Base-by-base conservation (phyloP, 2,888 invertebrate species). In the Drosophila rubida region DNA sequence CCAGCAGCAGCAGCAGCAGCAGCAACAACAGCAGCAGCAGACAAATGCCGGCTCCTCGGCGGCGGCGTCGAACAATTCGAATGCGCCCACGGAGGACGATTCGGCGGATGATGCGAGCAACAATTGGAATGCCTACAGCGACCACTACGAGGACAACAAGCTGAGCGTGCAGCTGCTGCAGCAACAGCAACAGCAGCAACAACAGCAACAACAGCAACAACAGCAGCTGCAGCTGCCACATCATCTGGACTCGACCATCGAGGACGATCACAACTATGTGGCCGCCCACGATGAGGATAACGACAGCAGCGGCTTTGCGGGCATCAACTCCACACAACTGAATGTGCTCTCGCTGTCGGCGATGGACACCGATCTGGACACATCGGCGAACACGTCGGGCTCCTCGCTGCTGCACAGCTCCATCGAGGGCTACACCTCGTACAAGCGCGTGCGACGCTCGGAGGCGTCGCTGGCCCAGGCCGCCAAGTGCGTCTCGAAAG, bases 401-500 rank as follows among this genome's bases (percentile, higher is more conserved):
- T 55, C 61, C 0, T 68, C 78, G n/a, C 25, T 87, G 3, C 45
- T 90, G 67, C 77, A 83, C 44, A 89, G 58, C 42, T 72, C 82
- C 6, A 78, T 82, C 41, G 81, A 82, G 65, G 87, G 81, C 1
- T 82, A 84, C 4, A 82, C 87, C 3, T 89, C 91, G n/a, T 87
- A 90, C 13, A 91, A 91, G 66, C 91, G 95, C 30, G 95, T 95
- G 78, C 93, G 96, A 0, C 94, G 96, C 78, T 95, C 96, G 27
- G 96, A 96, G 90, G 95, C 94, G 46, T 95, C 95, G 80, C 90
- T 96, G 51, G 94, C 95, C n/a, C 94, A 96, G 89, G 96, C 96
- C 0, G 96, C 96, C 2, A 96, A 96, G 90, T 96, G 96, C 91
- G 96, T 97, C 69, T 95, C 96, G n/a, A 94, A 96, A 58, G 96